Evolutionary conservation across 2,113 vertebrate genomes (phyloP).

Genomic region (Sigmodon hispidus): DNA sequence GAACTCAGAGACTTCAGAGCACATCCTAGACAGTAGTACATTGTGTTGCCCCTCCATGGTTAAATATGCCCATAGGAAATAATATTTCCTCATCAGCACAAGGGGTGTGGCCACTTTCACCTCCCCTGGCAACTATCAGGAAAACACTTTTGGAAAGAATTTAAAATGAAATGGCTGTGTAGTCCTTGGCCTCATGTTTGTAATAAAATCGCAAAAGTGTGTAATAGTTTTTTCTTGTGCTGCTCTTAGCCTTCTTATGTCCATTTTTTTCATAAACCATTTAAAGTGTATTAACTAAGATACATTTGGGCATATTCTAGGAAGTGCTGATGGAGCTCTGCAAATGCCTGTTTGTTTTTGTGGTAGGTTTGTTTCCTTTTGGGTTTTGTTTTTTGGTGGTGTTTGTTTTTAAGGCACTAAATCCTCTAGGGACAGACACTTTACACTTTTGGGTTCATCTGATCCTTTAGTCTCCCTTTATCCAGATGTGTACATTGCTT

Average conservation of each 20-base stretch:
- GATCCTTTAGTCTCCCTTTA: neutral
- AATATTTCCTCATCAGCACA: neutral
- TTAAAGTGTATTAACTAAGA: neutral
- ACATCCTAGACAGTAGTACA: neutral
- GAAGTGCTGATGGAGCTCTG: neutral
- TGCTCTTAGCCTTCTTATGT: neutral
- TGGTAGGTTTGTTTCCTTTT: too few relatives aligned
- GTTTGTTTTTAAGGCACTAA: neutral
- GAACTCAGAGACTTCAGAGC: neutral
- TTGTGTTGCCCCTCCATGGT: neutral
- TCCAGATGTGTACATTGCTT: neutral
- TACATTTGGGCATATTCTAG: neutral
- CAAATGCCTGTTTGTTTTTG: neutral
- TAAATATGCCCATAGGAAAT: neutral
- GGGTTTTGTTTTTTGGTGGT: too few relatives aligned
- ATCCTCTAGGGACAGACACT: neutral
- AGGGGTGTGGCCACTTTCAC: neutral
- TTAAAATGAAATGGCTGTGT: neutral
- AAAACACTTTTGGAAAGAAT: neutral
- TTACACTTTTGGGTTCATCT: neutral
- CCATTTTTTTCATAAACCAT: neutral
- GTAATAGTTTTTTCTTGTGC: neutral
- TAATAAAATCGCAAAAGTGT: neutral
- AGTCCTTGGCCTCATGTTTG: neutral
- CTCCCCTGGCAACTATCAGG: neutral